These are phyloP conservation scores for Nymphalis io DNA, from an alignment of 1,140 invertebrate species.

Conservation along the genomic window DNA sequence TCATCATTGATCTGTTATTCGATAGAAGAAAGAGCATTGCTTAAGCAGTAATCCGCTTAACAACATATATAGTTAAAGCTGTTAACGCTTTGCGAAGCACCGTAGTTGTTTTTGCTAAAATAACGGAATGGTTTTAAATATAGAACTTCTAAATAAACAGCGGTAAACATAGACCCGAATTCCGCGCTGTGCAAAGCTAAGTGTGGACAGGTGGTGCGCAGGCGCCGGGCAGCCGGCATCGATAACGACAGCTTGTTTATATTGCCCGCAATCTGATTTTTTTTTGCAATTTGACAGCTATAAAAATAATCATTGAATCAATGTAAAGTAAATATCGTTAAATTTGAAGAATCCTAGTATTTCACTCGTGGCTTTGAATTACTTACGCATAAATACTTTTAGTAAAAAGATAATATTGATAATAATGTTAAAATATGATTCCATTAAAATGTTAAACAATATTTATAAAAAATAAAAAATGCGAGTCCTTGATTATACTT, in stretches of 20 bases:
- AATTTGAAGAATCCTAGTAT: background rate
- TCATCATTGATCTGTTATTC: too few species aligned
- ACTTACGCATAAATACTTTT: too few species aligned
- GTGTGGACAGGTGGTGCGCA: slow-evolving; percentile 27
- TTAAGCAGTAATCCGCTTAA: too few species aligned
- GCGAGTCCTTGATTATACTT: too few species aligned
- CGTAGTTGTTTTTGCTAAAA: background rate
- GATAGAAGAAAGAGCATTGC: too few species aligned
- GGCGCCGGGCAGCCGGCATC: slow-evolving; percentile 10
- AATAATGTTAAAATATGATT: too few species aligned
- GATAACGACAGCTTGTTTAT: slow-evolving; percentile 17
- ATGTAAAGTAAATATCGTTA: background rate
- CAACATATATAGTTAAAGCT: too few species aligned
- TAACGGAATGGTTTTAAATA: slow-evolving; percentile 7
- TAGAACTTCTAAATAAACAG: slow-evolving; percentile 12
- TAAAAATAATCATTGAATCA: slow-evolving; percentile 1
- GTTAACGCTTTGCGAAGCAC: background rate
- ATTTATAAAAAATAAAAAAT: too few species aligned
- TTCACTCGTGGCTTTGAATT: too few species aligned
- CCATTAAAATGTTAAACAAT: too few species aligned
- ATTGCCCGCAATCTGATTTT: slow-evolving; percentile 3
- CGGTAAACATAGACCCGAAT: slow-evolving; percentile 12
- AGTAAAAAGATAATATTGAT: too few species aligned
- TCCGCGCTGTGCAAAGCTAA: slow-evolving; percentile 17
- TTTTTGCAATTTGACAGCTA: slow-evolving; percentile 1